Conservation (phyloP, 2,113 vertebrate species). For the Misgurnus anguillicaudatus region DNA sequence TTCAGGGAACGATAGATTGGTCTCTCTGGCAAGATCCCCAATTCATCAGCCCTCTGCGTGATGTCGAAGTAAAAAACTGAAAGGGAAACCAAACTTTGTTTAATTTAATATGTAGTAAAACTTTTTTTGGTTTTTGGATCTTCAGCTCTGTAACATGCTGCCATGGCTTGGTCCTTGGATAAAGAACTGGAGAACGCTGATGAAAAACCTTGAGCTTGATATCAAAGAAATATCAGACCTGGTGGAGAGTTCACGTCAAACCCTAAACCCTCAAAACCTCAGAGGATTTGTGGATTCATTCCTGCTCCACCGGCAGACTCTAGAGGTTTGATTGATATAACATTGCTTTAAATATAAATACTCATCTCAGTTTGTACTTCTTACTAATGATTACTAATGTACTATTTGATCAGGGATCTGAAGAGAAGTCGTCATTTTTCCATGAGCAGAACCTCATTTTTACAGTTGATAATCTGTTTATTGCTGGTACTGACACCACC, state of each 20-base stretch:
- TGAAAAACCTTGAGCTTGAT: constrained; percentile 10
- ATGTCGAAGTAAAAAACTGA: too few relatives aligned
- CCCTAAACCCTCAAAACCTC: constrained; percentile 55
- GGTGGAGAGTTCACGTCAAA: constrained; percentile 47
- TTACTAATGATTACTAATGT: neutral
- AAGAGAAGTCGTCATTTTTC: constrained; percentile 47
- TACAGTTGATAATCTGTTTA: constrained; percentile 62
- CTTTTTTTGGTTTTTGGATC: neutral
- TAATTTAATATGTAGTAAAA: too few relatives aligned
- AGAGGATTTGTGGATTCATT: constrained; percentile 67
- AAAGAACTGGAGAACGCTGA: constrained; percentile 32
- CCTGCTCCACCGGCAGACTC: constrained; percentile 59
- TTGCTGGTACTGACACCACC: constrained; percentile 67
- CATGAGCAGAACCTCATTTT: constrained; percentile 57
- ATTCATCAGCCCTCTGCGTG: too few relatives aligned
- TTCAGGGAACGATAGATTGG: too few relatives aligned
- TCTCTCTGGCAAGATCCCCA: too few relatives aligned
- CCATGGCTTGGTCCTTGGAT: constrained; percentile 60
- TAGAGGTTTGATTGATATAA: constrained; percentile 53
- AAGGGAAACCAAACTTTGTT: too few relatives aligned
- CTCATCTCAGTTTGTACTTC: too few relatives aligned
- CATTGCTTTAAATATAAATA: neutral
- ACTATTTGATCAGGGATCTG: constrained; percentile 11
- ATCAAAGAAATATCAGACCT: neutral
- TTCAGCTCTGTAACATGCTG: constrained; percentile 72